phyloP scores from a whole-genome alignment of 2,888 invertebrate genomes.

The Leptopilina myrica region DNA sequence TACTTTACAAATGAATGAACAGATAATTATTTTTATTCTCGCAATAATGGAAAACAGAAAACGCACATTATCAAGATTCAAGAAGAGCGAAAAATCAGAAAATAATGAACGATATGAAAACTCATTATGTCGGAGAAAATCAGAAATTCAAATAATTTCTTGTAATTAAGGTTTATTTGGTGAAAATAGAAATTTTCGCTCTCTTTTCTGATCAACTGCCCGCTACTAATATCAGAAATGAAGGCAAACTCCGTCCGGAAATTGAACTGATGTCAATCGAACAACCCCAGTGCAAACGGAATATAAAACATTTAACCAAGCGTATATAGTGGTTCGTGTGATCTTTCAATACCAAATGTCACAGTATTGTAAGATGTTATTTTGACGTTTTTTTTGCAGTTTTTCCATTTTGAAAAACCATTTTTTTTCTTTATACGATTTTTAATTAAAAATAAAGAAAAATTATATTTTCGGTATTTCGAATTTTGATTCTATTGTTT shows the following conservation, averaged over 20 bases:
- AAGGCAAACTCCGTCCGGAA: slow-evolving; percentile 15
- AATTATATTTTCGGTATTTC: too few relatives aligned
- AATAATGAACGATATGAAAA: slow-evolving; percentile 52
- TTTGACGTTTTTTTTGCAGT: too few relatives aligned
- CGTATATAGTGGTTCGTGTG: too few relatives aligned
- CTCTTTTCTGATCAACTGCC: not conserved
- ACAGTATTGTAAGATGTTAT: too few relatives aligned
- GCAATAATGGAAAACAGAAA: not conserved
- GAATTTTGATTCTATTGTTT: too few relatives aligned
- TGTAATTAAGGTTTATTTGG: not conserved
- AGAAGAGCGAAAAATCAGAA: slow-evolving; percentile 50
- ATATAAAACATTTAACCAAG: slow-evolving; percentile 1
- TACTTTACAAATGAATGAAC: too few relatives aligned
- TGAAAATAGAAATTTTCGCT: slow-evolving; percentile 24
- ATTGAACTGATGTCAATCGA: slow-evolving; percentile 28
- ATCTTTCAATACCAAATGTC: too few relatives aligned
- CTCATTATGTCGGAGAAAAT: slow-evolving; percentile 27
- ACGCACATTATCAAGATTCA: not conserved
- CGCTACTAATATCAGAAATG: not conserved
- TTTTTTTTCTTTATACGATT: too few relatives aligned
- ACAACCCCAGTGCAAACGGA: slow-evolving; percentile 4
- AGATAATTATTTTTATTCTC: too few relatives aligned
- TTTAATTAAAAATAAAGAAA: too few relatives aligned
- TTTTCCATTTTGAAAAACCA: too few relatives aligned
- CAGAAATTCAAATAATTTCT: not conserved